These are phyloP conservation scores for Mastomys coucha DNA, from an alignment of 2,113 vertebrate species.

Conservation along the genomic window DNA sequence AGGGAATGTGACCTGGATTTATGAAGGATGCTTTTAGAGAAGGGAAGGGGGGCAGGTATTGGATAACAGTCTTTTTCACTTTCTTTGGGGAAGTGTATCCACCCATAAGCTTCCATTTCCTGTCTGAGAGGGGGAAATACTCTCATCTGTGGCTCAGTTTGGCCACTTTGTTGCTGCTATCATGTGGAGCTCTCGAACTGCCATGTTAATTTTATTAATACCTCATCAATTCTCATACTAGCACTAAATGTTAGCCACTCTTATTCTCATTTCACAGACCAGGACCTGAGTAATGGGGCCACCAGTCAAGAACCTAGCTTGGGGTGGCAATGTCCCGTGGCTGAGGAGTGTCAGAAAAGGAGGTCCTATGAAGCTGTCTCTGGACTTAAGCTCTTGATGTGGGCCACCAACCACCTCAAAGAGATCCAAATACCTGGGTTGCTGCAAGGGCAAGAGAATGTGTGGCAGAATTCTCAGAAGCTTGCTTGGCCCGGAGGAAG, in stretches of 20 bases:
- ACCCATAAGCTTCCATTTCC: neutral
- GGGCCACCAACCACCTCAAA: rapidly evolving
- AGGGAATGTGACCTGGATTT: neutral
- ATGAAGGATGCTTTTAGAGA: neutral
- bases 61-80: neutral
- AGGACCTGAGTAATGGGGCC: neutral
- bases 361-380: neutral
- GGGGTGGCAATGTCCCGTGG: neutral
- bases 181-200: neutral
- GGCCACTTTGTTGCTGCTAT: neutral
- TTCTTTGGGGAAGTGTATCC: neutral
- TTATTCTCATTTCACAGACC: neutral
- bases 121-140: neutral
- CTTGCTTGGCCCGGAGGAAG: rapidly evolving
- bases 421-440: neutral
- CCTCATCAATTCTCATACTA: neutral
- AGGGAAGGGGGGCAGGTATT: rapidly evolving
- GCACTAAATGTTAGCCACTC: neutral
- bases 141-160: neutral
- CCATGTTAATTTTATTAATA: neutral
- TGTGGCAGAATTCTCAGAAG: neutral
- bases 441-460: rapidly evolving
- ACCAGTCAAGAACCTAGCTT: neutral
- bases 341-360: neutral
- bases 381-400: neutral